Base-by-base conservation (phyloP, 2,113 vertebrate genomes). In the Petaurus breviceps region DNA sequence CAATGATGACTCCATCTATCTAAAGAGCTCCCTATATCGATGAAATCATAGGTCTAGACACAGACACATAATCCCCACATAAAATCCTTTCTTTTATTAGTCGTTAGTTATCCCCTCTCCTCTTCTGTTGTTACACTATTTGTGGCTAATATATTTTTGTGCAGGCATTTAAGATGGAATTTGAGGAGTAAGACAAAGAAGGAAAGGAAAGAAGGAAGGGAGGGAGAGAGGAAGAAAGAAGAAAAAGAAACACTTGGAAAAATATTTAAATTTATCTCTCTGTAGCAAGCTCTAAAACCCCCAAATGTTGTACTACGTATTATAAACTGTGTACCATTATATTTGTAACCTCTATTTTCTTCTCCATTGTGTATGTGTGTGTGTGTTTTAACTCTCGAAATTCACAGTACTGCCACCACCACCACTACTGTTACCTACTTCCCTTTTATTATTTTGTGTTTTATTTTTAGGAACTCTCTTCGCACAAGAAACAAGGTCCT, bases 401-500 rank as follows among this genome's bases (percentile, higher is more conserved):
- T 47, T 90, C 50, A 25, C 11, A 61, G 26, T 52, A 25, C 61
- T 14, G 37, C 31, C 5, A 68, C 12, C 8, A 61, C n/a, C 54
- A 28, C 28, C 31, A 11, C 28, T 31, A 12, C 22, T 43, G 2
- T n/a, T 51, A 24, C 90, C 31, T 91, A 46, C 22, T 68, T 92
- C 47, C 91, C 89, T 31, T 68, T 94, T 49, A 92, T 93, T 50
- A 19, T 0, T 57, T 84, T 52, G 47, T 97, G 16, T 96, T 97
- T 68, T 97, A 3, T 96, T 92, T 96, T 49, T 97, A 99, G 99
- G 99, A 99, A 53, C 98, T 99, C 89, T 97, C 98, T 2, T 98
- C 99, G 43, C 98, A 99, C 96, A 99, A 98, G 98, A 99, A 99
- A 93, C 99, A 99, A 97, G 99, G 99, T 9, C 99, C 99, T 0